Base-by-base conservation (phyloP, 53 echinoderm and acorn worm genomes). In the Arbacia lixula region DNA sequence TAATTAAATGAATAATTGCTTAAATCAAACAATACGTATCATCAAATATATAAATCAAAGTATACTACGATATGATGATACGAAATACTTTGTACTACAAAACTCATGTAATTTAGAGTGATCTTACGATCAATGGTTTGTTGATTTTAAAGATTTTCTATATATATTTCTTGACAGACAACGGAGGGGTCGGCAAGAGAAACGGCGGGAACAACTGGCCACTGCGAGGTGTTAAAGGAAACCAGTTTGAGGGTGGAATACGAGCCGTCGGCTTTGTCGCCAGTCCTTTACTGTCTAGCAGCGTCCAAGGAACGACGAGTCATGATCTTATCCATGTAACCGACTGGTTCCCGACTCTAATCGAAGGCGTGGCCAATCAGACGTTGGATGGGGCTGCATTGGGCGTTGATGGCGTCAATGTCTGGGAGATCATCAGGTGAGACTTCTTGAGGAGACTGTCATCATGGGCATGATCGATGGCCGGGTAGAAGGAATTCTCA, bases 331-430 rank as follows among this genome's bases (percentile, higher is more conserved):
- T 89, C 62, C 96, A 96, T 85, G 87, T 96, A 54, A 91, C 85
- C 75, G 96, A 96, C 87, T 94, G 96, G 96, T 96, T 91, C 78
- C 96, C 96, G 25, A 96, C 96, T 9, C 80, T 96, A 35, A 89
- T 96, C 31, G 71, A 88, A 53, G 95, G 95, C 34, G 80, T 96
- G 38, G 96, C 96, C 41, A 75, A 60, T 1, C 81, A 67, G 16
- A 42, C 14, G 12, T 33, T 89, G 12, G 65, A 85, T 19, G 51
- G 75, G 19, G 36, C 39, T 5, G 82, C 42, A n/a, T 50, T 89
- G 19, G 49, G 60, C 17, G 46, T 96, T 46, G 96, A 96, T 88
- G 96, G 96, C 0, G 87, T 87, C 25, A 96, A 96, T 71, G 35
- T 91, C 34, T 96, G 96, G 96, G 81, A 74, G 32, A 72, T 86